Evolutionary conservation across 2,113 vertebrate species (phyloP).

Genomic region (Mungos mungo): DNA sequence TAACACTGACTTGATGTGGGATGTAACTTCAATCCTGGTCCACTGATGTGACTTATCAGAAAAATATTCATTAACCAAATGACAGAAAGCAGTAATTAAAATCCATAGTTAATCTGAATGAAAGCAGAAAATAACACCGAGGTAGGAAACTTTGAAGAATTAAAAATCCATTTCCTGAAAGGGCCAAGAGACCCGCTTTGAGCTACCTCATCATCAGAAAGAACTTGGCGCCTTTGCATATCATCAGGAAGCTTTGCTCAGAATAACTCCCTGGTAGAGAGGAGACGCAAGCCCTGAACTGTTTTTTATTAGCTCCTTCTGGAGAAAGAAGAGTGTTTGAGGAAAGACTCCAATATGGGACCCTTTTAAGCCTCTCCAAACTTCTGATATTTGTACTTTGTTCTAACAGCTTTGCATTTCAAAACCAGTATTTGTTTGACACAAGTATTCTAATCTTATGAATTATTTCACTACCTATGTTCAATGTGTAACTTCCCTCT

Average conservation of each 20-base stretch:
- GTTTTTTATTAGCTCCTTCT: not conserved
- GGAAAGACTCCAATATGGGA: not conserved
- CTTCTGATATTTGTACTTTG: not conserved
- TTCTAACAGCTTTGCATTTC: constrained; percentile 37
- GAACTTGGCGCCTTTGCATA: not conserved
- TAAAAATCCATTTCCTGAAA: constrained; percentile 28
- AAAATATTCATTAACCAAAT: constrained; percentile 59
- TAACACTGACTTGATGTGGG: not conserved
- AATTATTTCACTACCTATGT: not conserved
- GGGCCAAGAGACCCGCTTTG: not conserved
- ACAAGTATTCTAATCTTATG: not conserved
- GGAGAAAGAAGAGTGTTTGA: not conserved
- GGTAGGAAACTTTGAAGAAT: constrained; percentile 13
- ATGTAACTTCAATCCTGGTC: not conserved
- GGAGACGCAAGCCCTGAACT: fast-evolving
- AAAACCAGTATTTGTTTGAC: not conserved
- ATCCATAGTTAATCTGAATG: constrained; percentile 55
- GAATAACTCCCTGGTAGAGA: not conserved
- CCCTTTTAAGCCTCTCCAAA: not conserved
- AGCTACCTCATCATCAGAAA: not conserved
- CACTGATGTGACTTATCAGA: constrained; percentile 29
- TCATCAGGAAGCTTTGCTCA: not conserved
- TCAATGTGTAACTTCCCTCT: not conserved
- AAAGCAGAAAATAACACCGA: constrained; percentile 40
- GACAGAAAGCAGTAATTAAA: constrained; percentile 53